Evolutionary conservation across 2,888 invertebrate species (phyloP), one percentile per base, ranked within the genome.

Genomic region (Drosophila gaucha): DNA sequence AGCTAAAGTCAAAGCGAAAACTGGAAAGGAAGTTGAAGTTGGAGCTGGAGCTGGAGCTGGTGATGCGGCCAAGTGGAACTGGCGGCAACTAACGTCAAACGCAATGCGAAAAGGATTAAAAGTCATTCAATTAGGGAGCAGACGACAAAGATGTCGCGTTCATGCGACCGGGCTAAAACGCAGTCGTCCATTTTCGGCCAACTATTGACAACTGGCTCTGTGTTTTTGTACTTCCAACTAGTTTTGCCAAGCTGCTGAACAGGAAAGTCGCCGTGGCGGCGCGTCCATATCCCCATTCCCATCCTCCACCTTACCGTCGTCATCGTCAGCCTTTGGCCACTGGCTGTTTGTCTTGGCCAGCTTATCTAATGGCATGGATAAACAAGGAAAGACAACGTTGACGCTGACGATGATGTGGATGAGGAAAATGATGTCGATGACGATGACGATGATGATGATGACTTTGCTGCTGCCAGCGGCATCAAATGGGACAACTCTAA

Each of bases 51-150:
- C 30, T 18, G 41, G 50, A 14, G 60, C 51, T 43, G 41, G 57
- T 56, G 64, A 76, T 55, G 67, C 51, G 49, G 39, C 64, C 67
- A 75, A 65, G 76, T 73, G 88, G 70, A 86, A 80, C 56, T 54
- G 59, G 44, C 39, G 74, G 78, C 78, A 78, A 82, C 88, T 82
- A 78, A 70, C 65, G 86, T 86, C 84, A 65, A 83, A 88, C 85
- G 87, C 87, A 88, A 76, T 85, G 87, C 75, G 88, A 89, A 88
- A 89, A 87, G 87, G 89, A 87, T 87, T 87, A 89, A 87, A 85
- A 87, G 89, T 77, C 88, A 84, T 79, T 80, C 80, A 80, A 79
- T 86, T 84, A 84, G 78, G 79, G 54, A 67, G 64, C 82, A 73
- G 56, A 30, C 41, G 30, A 67, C 51, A 72, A 66, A 73, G 74